Evolutionary conservation across 2,888 invertebrate species (phyloP).

Genomic region (Pyrrhosoma nymphula): DNA sequence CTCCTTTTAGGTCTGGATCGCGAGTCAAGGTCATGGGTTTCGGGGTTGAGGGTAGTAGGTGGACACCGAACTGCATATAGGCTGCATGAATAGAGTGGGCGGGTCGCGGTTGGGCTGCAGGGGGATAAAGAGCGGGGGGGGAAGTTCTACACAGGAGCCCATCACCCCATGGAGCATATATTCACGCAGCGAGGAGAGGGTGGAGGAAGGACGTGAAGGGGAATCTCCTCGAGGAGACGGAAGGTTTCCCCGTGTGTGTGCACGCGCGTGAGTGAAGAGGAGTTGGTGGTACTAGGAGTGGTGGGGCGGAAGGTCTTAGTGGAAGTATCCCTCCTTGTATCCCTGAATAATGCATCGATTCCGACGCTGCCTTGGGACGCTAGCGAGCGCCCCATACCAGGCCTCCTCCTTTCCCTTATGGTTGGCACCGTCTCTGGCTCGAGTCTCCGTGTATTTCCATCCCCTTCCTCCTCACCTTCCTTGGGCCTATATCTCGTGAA

Average conservation of each 20-base stretch:
- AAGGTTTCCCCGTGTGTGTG: not conserved
- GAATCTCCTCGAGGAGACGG: not conserved
- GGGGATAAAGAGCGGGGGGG: not conserved
- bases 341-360: conserved; percentile 60
- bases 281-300: not conserved
- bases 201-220: not conserved
- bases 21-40: not conserved
- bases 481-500: not conserved
- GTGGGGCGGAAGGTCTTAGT: not conserved
- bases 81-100: not conserved
- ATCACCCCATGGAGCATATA: not conserved
- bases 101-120: not conserved
- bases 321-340: not conserved
- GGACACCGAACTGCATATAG: not conserved
- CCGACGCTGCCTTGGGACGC: conserved; percentile 26
- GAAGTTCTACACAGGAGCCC: not conserved
- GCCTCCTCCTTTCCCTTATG: not conserved
- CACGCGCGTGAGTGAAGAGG: not conserved
- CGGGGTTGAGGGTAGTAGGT: not conserved
- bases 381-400: not conserved
- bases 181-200: not conserved
- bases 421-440: not conserved
- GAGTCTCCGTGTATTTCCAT: not conserved
- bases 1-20: not conserved
- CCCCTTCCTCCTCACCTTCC: not conserved